Base-by-base conservation (phyloP, 2,113 vertebrate species). In the Pterophyllum scalare region DNA sequence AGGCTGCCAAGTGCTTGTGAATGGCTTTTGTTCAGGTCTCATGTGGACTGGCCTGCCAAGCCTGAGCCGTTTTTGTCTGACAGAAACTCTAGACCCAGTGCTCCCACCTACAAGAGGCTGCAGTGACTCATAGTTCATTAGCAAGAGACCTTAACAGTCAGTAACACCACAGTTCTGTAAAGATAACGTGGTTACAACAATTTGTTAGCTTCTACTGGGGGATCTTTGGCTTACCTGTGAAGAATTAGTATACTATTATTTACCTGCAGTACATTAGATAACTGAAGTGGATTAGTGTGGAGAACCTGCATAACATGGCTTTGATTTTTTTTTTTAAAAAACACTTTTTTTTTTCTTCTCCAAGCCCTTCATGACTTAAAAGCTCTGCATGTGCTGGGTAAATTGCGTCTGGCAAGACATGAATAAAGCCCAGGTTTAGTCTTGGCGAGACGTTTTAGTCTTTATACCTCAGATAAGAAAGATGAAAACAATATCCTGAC, bases 51-150 rank as follows among this genome's bases (percentile, higher is more conserved):
- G 60, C 87, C 80, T 22, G 40, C 87, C 83, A 88, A 88, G 75
- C 87, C 88, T 56, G 79, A 89, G 80, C 80, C 15, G 58, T 87
- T 88, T 93, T 90, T 92, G 80, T 94, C 76, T 81, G 24, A 65
- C 80, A 83, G 70, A 81, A 89, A 82, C 82, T 85, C 84, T 87
- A 92, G 87, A 84, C 65, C 57, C 56, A 84, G 82, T 75, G 61
- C 72, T 85, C 79, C 81, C 80, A 87, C 82, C 81, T 78, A 81
- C 90, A 80, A 87, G 88, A 94, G 94, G 93, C 89, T 85, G 12
- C 14, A 92, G 75, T 94, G 94, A 94, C 77, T 96, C 95, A 95
- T 46, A 90, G 94, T 92, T 92, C 65, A 89, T 88, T 93, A 85
- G 91, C 89, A 79, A 33, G 15, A 82, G 82, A 88, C 80, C 86